A percentile compares a stretch with the other conserved stretches of the same genome.
Conservation (phyloP, 2,113 vertebrate genomes). For the Carettochelys insculpta region DNA sequence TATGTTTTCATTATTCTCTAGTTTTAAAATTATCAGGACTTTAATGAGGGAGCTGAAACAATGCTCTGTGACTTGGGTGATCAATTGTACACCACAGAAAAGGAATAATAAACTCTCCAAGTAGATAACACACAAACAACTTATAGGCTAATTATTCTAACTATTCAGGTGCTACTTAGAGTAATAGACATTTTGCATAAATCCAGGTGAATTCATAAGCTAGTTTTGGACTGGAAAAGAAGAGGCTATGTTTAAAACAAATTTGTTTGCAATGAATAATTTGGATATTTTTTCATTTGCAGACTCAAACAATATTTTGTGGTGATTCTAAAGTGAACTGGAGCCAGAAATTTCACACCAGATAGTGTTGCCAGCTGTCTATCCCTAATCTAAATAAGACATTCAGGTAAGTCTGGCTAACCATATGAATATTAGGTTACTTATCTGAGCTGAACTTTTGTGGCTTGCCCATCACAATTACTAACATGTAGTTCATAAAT, state of each 20-base stretch:
- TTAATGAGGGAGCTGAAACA: not conserved
- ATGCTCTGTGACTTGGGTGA: not conserved
- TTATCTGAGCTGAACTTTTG: not conserved
- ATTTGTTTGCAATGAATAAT: not conserved
- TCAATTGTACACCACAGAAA: not conserved
- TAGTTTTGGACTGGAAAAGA: not conserved
- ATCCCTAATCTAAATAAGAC: not conserved
- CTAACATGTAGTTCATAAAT: not conserved
- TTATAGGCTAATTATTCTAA: not conserved
- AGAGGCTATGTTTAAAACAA: not conserved
- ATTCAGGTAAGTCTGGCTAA: not conserved
- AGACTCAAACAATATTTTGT: not conserved
- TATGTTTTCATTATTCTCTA: not conserved
- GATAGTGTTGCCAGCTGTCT: not conserved
- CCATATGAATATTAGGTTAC: not conserved
- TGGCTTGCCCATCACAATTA: not conserved
- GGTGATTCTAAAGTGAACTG: not conserved
- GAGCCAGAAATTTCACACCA: not conserved
- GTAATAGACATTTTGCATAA: not conserved
- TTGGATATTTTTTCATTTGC: not conserved
- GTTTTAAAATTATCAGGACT: not conserved
- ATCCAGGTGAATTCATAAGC: not conserved
- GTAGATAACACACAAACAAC: not conserved
- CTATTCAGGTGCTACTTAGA: accelerated
- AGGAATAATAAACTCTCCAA: not conserved